These are phyloP conservation scores for Aleiodes sp. DNA, from an alignment of 1,140 invertebrate genomes.

Conservation along the genomic window DNA sequence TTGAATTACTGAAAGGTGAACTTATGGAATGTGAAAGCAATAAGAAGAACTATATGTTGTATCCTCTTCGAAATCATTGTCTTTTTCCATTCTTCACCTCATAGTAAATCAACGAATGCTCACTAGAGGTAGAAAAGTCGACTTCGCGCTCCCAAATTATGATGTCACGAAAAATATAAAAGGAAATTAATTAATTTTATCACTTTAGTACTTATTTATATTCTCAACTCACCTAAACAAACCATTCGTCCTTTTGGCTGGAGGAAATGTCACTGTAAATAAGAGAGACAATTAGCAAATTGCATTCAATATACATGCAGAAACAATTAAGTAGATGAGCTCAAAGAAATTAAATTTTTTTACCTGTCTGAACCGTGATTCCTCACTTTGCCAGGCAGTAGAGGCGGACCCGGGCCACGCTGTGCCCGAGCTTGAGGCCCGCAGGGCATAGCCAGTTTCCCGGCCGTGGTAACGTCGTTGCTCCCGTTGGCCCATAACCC, in stretches of 20 bases:
- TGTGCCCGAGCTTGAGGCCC: constrained; percentile 83
- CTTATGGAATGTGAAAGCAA: too few species aligned
- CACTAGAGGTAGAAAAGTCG: too few species aligned
- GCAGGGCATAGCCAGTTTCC: constrained; percentile 94
- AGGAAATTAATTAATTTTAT: too few species aligned
- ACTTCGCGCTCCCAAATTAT: background rate
- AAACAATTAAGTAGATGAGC: constrained; percentile 28
- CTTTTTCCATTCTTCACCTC: too few species aligned
- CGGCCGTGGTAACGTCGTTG: constrained; percentile 73
- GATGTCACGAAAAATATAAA: too few species aligned
- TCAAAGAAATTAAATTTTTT: too few species aligned
- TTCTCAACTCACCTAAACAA: constrained; percentile 67
- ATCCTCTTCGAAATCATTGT: too few species aligned
- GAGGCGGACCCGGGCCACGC: constrained; percentile 75
- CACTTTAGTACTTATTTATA: too few species aligned
- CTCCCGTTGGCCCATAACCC: constrained; percentile 61
- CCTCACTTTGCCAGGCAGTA: constrained; percentile 79
- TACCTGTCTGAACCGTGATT: constrained; percentile 70
- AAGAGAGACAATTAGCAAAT: constrained; percentile 36
- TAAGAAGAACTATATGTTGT: too few species aligned
- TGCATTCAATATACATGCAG: too few species aligned
- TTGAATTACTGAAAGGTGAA: too few species aligned
- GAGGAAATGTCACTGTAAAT: constrained; percentile 70
- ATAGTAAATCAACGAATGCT: too few species aligned
- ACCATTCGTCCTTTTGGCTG: constrained; percentile 74